phyloP scores from a whole-genome alignment of 2,888 invertebrate genomes.

The Tortrix viridana region DNA sequence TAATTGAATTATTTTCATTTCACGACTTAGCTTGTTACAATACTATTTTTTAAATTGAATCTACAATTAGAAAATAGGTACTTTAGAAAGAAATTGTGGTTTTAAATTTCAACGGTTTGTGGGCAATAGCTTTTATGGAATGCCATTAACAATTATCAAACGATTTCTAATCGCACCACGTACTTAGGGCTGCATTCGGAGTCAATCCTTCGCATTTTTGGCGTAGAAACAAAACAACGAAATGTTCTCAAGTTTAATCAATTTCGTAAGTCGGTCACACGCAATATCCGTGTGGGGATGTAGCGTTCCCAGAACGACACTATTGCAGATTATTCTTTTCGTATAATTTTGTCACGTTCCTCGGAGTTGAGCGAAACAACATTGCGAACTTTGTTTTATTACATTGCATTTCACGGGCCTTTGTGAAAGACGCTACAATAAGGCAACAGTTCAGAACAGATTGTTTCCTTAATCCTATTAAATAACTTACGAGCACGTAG shows the following conservation, averaged over 20 bases:
- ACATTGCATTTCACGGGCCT: constrained; percentile 18
- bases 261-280: constrained; percentile 20
- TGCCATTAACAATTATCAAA: constrained; percentile 5
- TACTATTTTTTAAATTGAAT: not conserved
- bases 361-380: constrained; percentile 25
- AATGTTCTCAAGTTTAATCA: constrained; percentile 22
- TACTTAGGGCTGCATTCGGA: constrained; percentile 2
- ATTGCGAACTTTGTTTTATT: constrained; percentile 26
- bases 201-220: not conserved
- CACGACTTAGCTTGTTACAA: not conserved
- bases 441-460: constrained; percentile 25
- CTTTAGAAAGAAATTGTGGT: constrained; percentile 3
- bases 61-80: not conserved
- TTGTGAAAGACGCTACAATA: constrained; percentile 10
- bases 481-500: constrained; percentile 30
- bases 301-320: constrained; percentile 21
- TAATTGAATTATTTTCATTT: constrained; percentile 8
- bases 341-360: constrained; percentile 34
- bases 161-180: constrained; percentile 14
- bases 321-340: constrained; percentile 34
- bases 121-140: not conserved
- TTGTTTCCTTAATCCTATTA: constrained; percentile 30
- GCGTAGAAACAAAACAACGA: constrained; percentile 8
- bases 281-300: constrained; percentile 27
- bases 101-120: constrained; percentile 7